These are phyloP conservation scores for Drosophila aldrichi DNA, from an alignment of 2,888 invertebrate species.

Conservation along the genomic window DNA sequence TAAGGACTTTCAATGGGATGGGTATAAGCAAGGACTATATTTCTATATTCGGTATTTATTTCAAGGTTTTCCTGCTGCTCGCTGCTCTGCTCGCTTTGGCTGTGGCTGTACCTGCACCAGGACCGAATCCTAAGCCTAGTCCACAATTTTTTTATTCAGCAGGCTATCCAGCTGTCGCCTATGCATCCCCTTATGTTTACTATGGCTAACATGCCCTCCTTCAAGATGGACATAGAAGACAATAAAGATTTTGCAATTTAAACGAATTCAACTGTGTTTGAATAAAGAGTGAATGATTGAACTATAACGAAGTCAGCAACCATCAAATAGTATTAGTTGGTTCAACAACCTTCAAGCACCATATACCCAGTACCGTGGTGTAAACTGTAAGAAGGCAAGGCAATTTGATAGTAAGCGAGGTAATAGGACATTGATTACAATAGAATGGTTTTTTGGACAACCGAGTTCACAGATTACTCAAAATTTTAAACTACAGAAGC, in stretches of 20 bases:
- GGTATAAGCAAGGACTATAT: neutral
- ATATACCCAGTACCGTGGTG: neutral
- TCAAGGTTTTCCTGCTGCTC: constrained; percentile 43
- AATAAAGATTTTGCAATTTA: neutral
- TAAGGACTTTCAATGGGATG: neutral
- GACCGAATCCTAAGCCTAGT: neutral
- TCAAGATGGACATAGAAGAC: constrained; percentile 23
- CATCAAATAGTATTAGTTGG: neutral
- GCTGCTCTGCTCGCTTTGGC: neutral
- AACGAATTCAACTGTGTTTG: neutral
- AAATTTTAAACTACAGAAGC: too few species aligned
- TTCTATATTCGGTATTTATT: neutral
- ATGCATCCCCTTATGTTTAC: constrained; percentile 19
- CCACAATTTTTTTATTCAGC: constrained; percentile 71
- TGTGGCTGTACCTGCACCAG: neutral
- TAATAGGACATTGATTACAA: too few species aligned
- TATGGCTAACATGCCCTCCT: constrained; percentile 2
- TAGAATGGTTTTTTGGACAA: too few species aligned
- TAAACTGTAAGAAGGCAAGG: too few species aligned
- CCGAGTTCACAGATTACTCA: too few species aligned
- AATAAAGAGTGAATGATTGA: neutral
- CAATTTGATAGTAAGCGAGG: too few species aligned
- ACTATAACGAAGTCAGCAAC: neutral
- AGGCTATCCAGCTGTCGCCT: constrained; percentile 63
- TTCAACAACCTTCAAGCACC: neutral